phyloP scores from a whole-genome alignment of 2,113 vertebrate species.

The Desmodus rotundus region DNA sequence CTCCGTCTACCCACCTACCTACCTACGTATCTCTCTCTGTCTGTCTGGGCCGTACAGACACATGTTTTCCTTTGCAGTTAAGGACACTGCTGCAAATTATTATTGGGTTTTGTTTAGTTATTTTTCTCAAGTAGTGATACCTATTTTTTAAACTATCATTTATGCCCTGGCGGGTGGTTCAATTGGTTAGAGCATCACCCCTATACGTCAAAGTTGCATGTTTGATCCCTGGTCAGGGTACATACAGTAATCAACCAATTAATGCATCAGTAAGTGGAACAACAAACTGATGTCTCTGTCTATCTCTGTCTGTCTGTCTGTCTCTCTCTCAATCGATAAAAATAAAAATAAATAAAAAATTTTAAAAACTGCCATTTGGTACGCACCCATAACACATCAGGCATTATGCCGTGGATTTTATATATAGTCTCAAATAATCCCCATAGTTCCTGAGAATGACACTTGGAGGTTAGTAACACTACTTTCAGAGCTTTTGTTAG shows the following conservation, averaged over 20 bases:
- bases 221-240: too few relatives aligned
- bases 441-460: background rate
- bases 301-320: too few relatives aligned
- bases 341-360: background rate
- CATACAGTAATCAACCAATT: too few relatives aligned
- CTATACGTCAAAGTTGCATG: too few relatives aligned
- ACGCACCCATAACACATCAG: background rate
- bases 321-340: too few relatives aligned
- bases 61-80: background rate
- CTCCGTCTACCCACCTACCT: background rate
- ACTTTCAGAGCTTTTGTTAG: background rate
- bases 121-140: background rate
- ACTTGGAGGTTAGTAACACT: background rate
- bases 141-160: background rate
- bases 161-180: too few relatives aligned
- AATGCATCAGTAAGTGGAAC: too few relatives aligned
- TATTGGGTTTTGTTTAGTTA: background rate
- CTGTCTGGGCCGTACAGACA: background rate
- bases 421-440: background rate
- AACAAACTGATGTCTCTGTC: too few relatives aligned
- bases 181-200: too few relatives aligned
- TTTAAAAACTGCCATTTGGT: background rate
- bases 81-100: background rate
- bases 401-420: background rate
- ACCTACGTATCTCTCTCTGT: fast-evolving